Conservation (phyloP, 2,797 vertebrate genomes). For the Dendrocincla fuliginosa region DNA sequence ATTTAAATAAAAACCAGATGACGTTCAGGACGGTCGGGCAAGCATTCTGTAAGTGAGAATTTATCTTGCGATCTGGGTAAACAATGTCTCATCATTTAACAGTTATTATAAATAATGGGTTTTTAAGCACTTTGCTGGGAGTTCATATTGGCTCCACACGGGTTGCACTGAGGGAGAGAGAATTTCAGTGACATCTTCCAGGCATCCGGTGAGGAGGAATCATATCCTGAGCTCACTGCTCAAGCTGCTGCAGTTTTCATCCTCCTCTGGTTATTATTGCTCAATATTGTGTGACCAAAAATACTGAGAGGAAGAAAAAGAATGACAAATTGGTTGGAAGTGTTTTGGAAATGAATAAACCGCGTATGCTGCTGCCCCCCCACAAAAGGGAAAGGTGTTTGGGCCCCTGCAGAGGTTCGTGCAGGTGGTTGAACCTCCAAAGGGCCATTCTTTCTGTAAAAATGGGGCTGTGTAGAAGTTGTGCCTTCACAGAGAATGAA, state of each 20-base stretch:
- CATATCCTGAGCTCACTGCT: slow-evolving; percentile 48
- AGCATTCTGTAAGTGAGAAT: slow-evolving; percentile 73
- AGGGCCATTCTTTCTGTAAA: background rate
- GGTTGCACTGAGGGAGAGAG: slow-evolving; percentile 50
- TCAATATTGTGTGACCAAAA: background rate
- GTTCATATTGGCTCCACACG: slow-evolving; percentile 67
- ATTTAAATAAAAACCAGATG: slow-evolving; percentile 84
- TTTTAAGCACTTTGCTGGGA: slow-evolving; percentile 76
- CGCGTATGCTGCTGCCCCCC: background rate
- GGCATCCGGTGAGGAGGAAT: slow-evolving; percentile 68
- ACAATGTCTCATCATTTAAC: slow-evolving; percentile 78
- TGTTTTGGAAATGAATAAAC: background rate
- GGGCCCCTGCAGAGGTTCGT: background rate
- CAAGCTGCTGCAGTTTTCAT: slow-evolving; percentile 4
- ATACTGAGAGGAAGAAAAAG: background rate
- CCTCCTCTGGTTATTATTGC: slow-evolving; percentile 45
- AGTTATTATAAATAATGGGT: slow-evolving; percentile 77
- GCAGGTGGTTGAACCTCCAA: background rate
- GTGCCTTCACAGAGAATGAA: background rate
- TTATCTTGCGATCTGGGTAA: slow-evolving; percentile 77
- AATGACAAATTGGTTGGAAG: background rate
- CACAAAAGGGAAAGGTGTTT: background rate
- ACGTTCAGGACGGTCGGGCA: slow-evolving; percentile 67
- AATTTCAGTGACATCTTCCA: slow-evolving; percentile 73
- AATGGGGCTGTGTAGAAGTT: background rate